Evolutionary conservation across 2,113 vertebrate genomes (phyloP).

Genomic region (Oreochromis spilurus): DNA sequence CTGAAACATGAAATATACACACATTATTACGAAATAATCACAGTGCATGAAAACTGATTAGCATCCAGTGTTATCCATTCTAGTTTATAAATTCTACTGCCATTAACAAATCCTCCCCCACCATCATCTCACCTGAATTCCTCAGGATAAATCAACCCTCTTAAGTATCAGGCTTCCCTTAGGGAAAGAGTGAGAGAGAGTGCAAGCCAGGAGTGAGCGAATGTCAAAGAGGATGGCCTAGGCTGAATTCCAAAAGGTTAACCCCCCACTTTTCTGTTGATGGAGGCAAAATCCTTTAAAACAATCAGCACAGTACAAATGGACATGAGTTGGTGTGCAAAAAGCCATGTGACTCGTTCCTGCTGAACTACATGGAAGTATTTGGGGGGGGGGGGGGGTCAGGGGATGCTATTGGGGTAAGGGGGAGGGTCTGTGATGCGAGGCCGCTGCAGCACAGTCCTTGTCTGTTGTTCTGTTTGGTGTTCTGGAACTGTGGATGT

Average conservation of each 20-base stretch:
- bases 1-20: background rate
- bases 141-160: slow-evolving; percentile 60
- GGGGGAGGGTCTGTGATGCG: background rate
- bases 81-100: background rate
- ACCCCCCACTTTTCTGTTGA: slow-evolving; percentile 76
- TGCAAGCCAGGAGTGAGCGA: slow-evolving; percentile 56
- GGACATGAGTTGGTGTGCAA: slow-evolving; percentile 52
- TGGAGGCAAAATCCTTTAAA: slow-evolving; percentile 79
- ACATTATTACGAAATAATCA: background rate
- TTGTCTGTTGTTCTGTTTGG: slow-evolving; percentile 65
- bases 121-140: slow-evolving; percentile 67
- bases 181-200: slow-evolving; percentile 63
- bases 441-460: slow-evolving; percentile 16
- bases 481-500: slow-evolving; percentile 74
- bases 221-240: slow-evolving; percentile 69
- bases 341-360: slow-evolving; percentile 55
- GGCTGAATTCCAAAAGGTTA: slow-evolving; percentile 79
- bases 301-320: slow-evolving; percentile 64
- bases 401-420: background rate
- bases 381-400: slow-evolving; percentile 9
- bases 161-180: slow-evolving; percentile 56
- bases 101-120: background rate
- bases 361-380: slow-evolving; percentile 33
- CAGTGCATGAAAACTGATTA: background rate
- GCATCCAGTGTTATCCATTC: background rate